Evolutionary conservation across 2,797 vertebrate species (phyloP).

Genomic region (Danio kyathit): DNA sequence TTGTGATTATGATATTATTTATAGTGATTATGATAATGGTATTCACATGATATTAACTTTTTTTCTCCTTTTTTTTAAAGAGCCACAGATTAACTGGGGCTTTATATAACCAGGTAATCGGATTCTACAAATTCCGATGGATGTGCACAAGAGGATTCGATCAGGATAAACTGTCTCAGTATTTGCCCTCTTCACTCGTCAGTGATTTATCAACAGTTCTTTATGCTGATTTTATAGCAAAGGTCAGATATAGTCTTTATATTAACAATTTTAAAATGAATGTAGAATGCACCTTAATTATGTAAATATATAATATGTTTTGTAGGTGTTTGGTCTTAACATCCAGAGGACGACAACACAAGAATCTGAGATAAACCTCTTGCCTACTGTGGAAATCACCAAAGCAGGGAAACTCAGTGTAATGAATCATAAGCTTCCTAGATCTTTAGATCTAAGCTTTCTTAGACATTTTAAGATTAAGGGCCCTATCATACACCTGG

Average conservation of each 20-base stretch:
- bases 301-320: neutral
- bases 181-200: slow-evolving; percentile 55
- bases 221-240: slow-evolving; percentile 54
- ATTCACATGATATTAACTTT: neutral
- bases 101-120: slow-evolving; percentile 28
- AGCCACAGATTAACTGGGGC: slow-evolving; percentile 43
- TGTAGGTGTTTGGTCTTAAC: slow-evolving; percentile 56
- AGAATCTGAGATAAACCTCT: neutral
- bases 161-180: slow-evolving; percentile 46
- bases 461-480: no score
- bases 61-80: slow-evolving; percentile 1
- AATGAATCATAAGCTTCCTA: neutral
- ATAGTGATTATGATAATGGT: no score
- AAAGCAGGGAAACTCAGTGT: slow-evolving; percentile 56
- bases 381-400: slow-evolving; percentile 32
- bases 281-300: neutral
- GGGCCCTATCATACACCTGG: no score
- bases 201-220: slow-evolving; percentile 57
- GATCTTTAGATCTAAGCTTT: no score
- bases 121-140: slow-evolving; percentile 55
- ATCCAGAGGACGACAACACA: slow-evolving; percentile 14
- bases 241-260: slow-evolving; percentile 32
- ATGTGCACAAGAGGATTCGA: slow-evolving; percentile 54
- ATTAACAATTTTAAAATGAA: neutral
- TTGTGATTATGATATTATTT: no score